Conservation (phyloP, 1,140 invertebrate species). For the Aradophagus sp. region DNA sequence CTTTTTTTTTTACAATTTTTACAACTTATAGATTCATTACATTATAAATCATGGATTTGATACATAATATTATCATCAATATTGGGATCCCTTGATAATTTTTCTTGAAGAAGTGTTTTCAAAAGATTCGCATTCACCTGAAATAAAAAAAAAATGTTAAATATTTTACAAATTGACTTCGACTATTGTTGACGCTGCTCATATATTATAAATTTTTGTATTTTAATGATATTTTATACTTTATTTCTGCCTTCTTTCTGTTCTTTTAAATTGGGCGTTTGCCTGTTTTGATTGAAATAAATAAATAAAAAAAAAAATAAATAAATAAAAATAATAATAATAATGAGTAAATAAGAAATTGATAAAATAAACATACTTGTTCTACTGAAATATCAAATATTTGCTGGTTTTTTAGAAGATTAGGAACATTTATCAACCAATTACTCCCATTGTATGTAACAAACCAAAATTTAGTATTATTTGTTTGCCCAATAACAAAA, state of each 20-base stretch:
- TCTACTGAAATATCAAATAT: neutral
- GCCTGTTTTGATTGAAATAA: no score
- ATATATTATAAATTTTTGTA: no score
- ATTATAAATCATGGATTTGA: slow-evolving; percentile 19
- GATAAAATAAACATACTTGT: slow-evolving; percentile 10
- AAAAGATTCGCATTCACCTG: slow-evolving; percentile 13
- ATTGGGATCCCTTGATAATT: neutral
- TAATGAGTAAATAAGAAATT: neutral
- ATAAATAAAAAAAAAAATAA: no score
- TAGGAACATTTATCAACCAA: slow-evolving; percentile 19
- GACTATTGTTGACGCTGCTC: no score
- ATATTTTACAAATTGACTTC: neutral
- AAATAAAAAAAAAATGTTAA: slow-evolving; percentile 2
- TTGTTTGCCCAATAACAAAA: slow-evolving; percentile 15
- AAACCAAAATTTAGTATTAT: slow-evolving; percentile 25
- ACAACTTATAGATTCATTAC: no score
- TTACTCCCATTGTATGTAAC: slow-evolving; percentile 20
- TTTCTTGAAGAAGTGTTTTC: slow-evolving; percentile 7
- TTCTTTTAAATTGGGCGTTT: no score
- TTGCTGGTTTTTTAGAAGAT: slow-evolving; percentile 16
- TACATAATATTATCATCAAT: slow-evolving; percentile 16
- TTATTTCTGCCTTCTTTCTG: no score
- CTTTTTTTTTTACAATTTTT: no score
- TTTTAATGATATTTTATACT: no score
- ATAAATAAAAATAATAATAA: neutral